These are phyloP conservation scores for Psylliodes chrysocephalus DNA, from an alignment of 2,888 invertebrate species.

Conservation along the genomic window DNA sequence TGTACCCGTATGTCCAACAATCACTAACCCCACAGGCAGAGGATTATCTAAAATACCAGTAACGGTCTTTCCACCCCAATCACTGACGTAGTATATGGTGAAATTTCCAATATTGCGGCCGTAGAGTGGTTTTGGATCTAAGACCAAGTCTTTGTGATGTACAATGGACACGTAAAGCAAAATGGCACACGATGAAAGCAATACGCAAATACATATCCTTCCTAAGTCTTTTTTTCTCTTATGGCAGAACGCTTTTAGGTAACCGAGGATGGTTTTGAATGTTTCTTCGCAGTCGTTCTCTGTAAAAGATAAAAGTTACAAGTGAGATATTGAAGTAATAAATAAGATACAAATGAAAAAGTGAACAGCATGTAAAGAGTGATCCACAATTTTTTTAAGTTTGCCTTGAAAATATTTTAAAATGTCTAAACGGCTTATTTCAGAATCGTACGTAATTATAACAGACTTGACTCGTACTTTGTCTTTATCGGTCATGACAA, in stretches of 20 bases:
- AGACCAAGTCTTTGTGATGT: too few relatives aligned
- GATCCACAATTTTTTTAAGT: too few relatives aligned
- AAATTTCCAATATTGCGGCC: not conserved
- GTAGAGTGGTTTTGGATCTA: not conserved
- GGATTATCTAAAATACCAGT: not conserved
- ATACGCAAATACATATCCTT: not conserved
- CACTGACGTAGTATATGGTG: not conserved
- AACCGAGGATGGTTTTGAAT: not conserved
- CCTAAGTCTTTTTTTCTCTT: not conserved
- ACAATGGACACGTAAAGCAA: not conserved
- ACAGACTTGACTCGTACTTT: too few relatives aligned
- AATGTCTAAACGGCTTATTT: too few relatives aligned
- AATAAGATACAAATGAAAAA: too few relatives aligned
- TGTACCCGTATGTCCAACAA: constrained; percentile 66
- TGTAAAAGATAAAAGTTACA: not conserved
- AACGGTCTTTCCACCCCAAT: not conserved
- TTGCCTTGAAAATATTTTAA: too few relatives aligned
- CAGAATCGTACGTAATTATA: too few relatives aligned
- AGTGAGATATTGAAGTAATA: not conserved
- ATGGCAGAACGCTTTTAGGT: not conserved
- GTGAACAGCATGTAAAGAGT: too few relatives aligned
- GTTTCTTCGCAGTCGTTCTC: not conserved
- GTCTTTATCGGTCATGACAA: too few relatives aligned
- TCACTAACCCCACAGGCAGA: constrained; percentile 51
- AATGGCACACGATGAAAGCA: not conserved